These are phyloP conservation scores for Mola mola DNA, from an alignment of 2,113 vertebrate genomes.

Conservation along the genomic window DNA sequence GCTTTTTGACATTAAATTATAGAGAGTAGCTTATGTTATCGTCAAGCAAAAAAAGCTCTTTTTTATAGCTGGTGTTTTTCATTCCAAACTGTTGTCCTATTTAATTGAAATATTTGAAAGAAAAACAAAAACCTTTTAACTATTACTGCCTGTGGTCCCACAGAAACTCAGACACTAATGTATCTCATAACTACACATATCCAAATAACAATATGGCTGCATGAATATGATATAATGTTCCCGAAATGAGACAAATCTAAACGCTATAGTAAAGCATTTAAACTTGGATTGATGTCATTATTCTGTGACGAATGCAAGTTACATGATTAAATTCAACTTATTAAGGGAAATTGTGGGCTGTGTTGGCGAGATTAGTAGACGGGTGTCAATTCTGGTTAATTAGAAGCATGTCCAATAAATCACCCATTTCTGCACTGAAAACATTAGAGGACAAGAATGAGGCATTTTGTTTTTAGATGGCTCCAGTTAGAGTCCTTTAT, in stretches of 20 bases:
- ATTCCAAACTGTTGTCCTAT: slow-evolving; percentile 2
- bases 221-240: slow-evolving; percentile 9
- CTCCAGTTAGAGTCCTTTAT: too few relatives aligned
- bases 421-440: background rate
- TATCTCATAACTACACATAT: slow-evolving; percentile 19
- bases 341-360: background rate
- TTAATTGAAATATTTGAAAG: slow-evolving; percentile 27
- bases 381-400: slow-evolving; percentile 2
- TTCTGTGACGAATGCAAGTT: slow-evolving; percentile 6
- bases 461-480: too few relatives aligned
- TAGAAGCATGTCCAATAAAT: slow-evolving; percentile 6
- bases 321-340: slow-evolving; percentile 1
- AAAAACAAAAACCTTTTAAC: too few relatives aligned
- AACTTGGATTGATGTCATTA: slow-evolving; percentile 8
- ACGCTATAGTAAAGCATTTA: background rate
- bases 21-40: background rate
- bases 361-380: background rate
- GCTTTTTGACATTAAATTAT: background rate
- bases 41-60: too few relatives aligned
- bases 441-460: too few relatives aligned
- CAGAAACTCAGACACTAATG: background rate
- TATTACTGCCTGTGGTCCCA: slow-evolving; percentile 13
- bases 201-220: slow-evolving; percentile 13
- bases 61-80: too few relatives aligned
- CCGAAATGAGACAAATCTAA: slow-evolving; percentile 14